phyloP scores from a whole-genome alignment of 1,140 invertebrate genomes.

The Pachyrhynchus sulphureomaculatus region DNA sequence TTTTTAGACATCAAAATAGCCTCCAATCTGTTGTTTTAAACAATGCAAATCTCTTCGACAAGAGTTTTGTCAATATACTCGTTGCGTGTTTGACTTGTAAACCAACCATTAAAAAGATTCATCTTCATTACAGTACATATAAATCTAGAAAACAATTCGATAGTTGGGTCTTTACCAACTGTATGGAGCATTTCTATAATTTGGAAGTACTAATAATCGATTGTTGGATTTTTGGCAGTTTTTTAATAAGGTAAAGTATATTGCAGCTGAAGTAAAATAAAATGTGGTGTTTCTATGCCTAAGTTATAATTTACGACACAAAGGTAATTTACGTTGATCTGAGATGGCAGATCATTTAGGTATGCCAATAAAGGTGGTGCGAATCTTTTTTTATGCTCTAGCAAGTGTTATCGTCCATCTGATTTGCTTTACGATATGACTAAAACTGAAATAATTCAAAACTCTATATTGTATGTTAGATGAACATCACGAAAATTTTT shows the following conservation, averaged over 20 bases:
- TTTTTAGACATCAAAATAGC: conserved; percentile 20
- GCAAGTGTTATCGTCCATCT: too few species aligned
- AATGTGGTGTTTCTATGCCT: background rate
- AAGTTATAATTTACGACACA: background rate
- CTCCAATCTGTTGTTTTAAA: conserved; percentile 14
- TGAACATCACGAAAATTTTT: too few species aligned
- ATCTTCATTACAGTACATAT: conserved; percentile 19
- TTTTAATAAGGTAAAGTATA: conserved; percentile 2
- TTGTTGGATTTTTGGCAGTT: conserved; percentile 26
- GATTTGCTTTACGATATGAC: too few species aligned
- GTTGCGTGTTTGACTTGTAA: conserved; percentile 17
- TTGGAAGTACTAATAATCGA: conserved; percentile 22
- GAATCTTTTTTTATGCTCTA: too few species aligned
- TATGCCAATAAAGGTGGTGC: too few species aligned
- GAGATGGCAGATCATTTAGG: too few species aligned
- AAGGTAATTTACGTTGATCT: too few species aligned
- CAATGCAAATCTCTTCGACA: conserved; percentile 27
- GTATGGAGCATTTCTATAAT: conserved; percentile 23
- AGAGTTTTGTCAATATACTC: conserved; percentile 20
- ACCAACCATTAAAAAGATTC: conserved; percentile 5
- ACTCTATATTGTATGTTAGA: too few species aligned
- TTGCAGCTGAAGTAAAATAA: background rate
- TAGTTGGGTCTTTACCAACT: conserved; percentile 23
- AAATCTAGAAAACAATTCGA: conserved; percentile 11
- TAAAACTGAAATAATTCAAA: too few species aligned